Evolutionary conservation across 2,888 invertebrate species (phyloP).

Genomic region (Cheilosia soror): DNA sequence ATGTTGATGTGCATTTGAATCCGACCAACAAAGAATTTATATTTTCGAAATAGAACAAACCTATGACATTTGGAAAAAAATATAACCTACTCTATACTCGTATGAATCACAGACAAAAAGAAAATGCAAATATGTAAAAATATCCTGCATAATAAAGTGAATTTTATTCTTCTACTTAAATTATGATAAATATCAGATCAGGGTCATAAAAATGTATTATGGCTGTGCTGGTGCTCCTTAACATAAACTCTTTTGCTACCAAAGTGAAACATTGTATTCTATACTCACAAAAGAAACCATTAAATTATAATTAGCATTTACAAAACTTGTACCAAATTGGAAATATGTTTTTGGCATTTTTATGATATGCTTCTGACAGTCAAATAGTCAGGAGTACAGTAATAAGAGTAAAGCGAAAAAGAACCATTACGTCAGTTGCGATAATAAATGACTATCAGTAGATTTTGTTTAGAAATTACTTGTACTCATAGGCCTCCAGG

Average conservation of each 20-base stretch:
- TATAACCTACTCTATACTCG: too few relatives aligned
- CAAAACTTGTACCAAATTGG: neutral
- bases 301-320: conserved; percentile 30
- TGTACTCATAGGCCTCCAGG: too few relatives aligned
- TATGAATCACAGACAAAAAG: too few relatives aligned
- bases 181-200: conserved; percentile 7
- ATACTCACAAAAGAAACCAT: conserved; percentile 18
- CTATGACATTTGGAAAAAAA: too few relatives aligned
- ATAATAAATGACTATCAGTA: too few relatives aligned
- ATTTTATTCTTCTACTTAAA: neutral
- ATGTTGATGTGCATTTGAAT: too few relatives aligned
- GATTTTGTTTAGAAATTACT: too few relatives aligned
- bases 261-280: conserved; percentile 10
- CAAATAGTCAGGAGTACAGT: too few relatives aligned
- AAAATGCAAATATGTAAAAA: neutral
- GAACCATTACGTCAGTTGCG: too few relatives aligned
- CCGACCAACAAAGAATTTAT: too few relatives aligned
- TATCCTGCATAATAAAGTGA: neutral
- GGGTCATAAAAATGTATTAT: conserved; percentile 15
- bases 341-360: neutral
- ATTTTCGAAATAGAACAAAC: too few relatives aligned
- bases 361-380: neutral
- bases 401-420: too few relatives aligned
- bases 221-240: neutral
- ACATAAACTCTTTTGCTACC: neutral